Base-by-base conservation (phyloP, 1,140 invertebrate species). In the Neelides sp. region DNA sequence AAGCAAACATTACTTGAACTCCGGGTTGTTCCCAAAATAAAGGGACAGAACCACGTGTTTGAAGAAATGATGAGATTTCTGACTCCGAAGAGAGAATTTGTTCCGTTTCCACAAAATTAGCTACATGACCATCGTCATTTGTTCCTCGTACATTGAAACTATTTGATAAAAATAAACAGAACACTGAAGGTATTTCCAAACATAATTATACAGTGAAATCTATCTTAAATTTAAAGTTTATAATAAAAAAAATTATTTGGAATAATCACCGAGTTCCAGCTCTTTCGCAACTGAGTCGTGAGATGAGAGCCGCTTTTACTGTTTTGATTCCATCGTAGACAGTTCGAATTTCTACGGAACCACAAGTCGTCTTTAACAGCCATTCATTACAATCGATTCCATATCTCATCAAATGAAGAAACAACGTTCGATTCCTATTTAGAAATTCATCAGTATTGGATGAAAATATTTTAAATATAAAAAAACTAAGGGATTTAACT, bases 81-180 rank as follows among this genome's bases (percentile, higher is more conserved):
- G 85, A 81, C 65, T 97, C 91, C 57, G 97, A 73, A 64, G 81
- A 90, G 52, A 94, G 87, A 1, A 86, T 78, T 73, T 98, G 96
- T 71, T 99, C 96, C 1, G 94, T 98, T 77, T 99, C 96, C 8
- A 98, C 93, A 77, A 98, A 98, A 74, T 99, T 99, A 2, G 96
- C 96, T 28, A 98, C 95, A 73, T 96, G 85, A 0, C 96, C 96
- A 68, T 96, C 89, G 73, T 99, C 95, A 71, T 99, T 97, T 30
- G 83, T 87, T n/a, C 96, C 96, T 60, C 96, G 74, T 0, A 97
- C 93, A 73, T 98, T 97, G 65, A 98, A 98, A 56, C 87, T 78
- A 51, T 65, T n/a, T 54, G 36, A 26, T 41, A 35, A 48, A 43
- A 39, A 27, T 46, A 43, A 13, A 19, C 8, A 32, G 4, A 68